Conservation (phyloP, 2,888 invertebrate genomes). For the Agrotis puta region DNA sequence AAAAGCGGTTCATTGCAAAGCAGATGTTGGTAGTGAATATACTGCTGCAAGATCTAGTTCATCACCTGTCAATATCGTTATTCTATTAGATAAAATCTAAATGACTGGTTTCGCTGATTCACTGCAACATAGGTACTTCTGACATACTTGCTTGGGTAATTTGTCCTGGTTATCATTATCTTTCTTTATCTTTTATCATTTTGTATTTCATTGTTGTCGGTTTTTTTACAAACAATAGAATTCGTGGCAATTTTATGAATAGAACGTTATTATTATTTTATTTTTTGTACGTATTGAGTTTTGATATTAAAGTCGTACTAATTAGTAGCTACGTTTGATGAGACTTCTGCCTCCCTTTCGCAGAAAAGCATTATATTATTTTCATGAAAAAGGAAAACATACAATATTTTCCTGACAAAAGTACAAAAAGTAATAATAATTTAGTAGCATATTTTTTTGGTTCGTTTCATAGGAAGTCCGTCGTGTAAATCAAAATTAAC, state of each 20-base stretch:
- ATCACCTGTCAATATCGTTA: too few species aligned
- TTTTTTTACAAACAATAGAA: constrained; percentile 23
- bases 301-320: not conserved
- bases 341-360: too few species aligned
- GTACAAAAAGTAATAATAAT: not conserved
- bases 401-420: not conserved
- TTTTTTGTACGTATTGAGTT: not conserved
- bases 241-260: constrained; percentile 15
- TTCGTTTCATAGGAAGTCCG: too few species aligned
- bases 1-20: not conserved
- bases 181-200: constrained; percentile 35
- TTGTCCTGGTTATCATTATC: constrained; percentile 46
- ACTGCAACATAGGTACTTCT: constrained; percentile 34
- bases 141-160: constrained; percentile 46
- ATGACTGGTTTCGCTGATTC: not conserved
- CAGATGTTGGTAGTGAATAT: not conserved
- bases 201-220: constrained; percentile 35
- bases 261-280: not conserved
- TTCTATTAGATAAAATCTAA: not conserved
- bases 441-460: not conserved
- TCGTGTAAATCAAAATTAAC: not conserved
- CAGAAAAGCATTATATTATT: too few species aligned
- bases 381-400: constrained; percentile 8
- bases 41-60: not conserved
- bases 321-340: not conserved